phyloP scores from a whole-genome alignment of 2,113 vertebrate species.

The Antennarius striatus region DNA sequence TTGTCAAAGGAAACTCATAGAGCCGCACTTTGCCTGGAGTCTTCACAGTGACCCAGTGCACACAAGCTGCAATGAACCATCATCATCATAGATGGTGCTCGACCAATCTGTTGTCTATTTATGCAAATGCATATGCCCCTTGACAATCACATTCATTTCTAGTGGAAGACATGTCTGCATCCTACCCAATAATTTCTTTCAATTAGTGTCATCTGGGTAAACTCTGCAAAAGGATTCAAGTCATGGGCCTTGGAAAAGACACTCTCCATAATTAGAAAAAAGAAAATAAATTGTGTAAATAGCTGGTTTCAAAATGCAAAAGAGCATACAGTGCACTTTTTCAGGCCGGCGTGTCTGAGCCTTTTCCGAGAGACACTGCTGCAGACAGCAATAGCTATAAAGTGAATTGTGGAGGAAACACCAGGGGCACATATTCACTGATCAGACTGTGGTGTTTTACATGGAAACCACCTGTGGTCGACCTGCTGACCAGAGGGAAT shows the following conservation, averaged over 20 bases:
- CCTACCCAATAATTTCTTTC: conserved; percentile 25
- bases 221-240: conserved; percentile 39
- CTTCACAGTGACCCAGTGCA: conserved; percentile 65
- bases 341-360: conserved; percentile 48
- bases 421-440: conserved; percentile 48
- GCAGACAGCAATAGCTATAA: conserved; percentile 52
- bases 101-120: conserved; percentile 1
- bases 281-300: conserved; percentile 58
- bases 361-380: conserved; percentile 51
- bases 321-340: conserved; percentile 60
- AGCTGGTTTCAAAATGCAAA: conserved; percentile 55
- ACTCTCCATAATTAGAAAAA: conserved; percentile 50
- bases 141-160: conserved; percentile 31
- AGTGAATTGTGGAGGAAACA: conserved; percentile 52
- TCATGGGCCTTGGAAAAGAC: conserved; percentile 35
- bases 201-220: conserved; percentile 32
- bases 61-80: conserved; percentile 44
- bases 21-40: conserved; percentile 60
- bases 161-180: conserved; percentile 17
- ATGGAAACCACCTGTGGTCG: conserved; percentile 69
- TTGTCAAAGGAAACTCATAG: conserved; percentile 55
- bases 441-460: conserved; percentile 64
- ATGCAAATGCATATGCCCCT: conserved; percentile 6
- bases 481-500: conserved; percentile 52
- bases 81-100: conserved; percentile 3